phyloP scores from a whole-genome alignment of 2,113 vertebrate species.

The Phylloscopus trochiloides region DNA sequence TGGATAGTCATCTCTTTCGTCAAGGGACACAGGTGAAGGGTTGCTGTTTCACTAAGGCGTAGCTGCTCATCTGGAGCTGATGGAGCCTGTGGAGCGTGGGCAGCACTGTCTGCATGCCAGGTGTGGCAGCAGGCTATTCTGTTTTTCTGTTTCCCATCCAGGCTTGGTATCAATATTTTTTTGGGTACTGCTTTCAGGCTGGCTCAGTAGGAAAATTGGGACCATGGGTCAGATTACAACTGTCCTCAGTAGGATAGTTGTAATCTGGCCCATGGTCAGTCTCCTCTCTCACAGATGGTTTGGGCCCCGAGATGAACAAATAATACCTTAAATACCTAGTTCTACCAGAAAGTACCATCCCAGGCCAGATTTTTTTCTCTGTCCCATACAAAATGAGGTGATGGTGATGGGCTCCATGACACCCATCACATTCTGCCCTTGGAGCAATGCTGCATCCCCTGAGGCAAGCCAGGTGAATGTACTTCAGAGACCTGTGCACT shows the following conservation, averaged over 20 bases:
- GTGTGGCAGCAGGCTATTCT: not conserved
- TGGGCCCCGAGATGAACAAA: not conserved
- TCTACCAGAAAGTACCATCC: not conserved
- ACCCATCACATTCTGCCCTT: not conserved
- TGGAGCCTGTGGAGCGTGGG: fast-evolving
- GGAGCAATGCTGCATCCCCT: not conserved
- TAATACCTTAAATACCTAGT: not conserved
- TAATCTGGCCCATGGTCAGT: not conserved
- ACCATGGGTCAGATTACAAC: too few species aligned
- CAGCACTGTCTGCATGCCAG: not conserved
- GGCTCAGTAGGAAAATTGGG: not conserved
- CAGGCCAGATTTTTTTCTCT: not conserved
- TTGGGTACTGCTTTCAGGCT: not conserved
- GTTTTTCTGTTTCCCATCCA: not conserved
- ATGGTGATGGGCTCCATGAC: not conserved
- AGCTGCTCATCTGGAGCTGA: not conserved
- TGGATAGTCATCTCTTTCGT: not conserved
- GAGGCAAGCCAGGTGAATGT: not conserved
- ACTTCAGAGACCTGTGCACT: not conserved
- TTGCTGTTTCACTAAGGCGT: not conserved
- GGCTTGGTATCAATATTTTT: not conserved
- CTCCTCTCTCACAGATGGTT: not conserved
- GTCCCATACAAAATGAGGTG: not conserved
- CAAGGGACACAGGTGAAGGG: not conserved
- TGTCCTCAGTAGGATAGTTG: not conserved